Evolutionary conservation across 2,888 invertebrate species (phyloP).

Genomic region (Drosophila parthenogenetica): DNA sequence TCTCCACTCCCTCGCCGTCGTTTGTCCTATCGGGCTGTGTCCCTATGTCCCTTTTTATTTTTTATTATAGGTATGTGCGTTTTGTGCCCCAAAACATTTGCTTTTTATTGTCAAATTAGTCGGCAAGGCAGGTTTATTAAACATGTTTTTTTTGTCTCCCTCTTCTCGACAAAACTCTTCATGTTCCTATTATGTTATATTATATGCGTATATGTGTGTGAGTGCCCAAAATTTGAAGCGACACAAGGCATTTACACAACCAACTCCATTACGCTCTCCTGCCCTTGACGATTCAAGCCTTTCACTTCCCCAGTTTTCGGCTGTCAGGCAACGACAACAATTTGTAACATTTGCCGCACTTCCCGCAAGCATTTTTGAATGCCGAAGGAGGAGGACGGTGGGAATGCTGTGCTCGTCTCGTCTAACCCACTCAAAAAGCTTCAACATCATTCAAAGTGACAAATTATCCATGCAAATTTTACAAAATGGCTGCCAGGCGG

Average conservation of each 20-base stretch:
- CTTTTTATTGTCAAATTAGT: slow-evolving; percentile 78
- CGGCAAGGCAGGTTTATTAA: slow-evolving; percentile 77
- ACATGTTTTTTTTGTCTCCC: slow-evolving; percentile 44
- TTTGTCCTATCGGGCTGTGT: not conserved
- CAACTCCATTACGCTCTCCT: slow-evolving; percentile 49
- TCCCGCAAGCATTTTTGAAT: slow-evolving; percentile 73
- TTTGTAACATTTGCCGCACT: slow-evolving; percentile 79
- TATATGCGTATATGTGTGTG: slow-evolving; percentile 34
- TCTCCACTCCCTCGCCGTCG: not conserved
- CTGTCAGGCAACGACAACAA: slow-evolving; percentile 69
- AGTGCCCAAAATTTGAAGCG: slow-evolving; percentile 49
- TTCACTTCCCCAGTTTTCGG: not conserved
- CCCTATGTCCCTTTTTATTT: slow-evolving; percentile 39
- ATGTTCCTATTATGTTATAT: slow-evolving; percentile 63
- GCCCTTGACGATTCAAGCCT: slow-evolving; percentile 9
- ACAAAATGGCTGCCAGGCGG: slow-evolving; percentile 55
- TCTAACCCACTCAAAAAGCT: slow-evolving; percentile 73
- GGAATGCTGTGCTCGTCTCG: slow-evolving; percentile 24
- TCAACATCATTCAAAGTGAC: slow-evolving; percentile 80
- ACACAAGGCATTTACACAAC: slow-evolving; percentile 51
- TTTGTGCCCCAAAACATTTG: slow-evolving; percentile 52
- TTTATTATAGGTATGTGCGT: slow-evolving; percentile 30
- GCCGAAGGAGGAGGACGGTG: not conserved
- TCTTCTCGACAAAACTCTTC: slow-evolving; percentile 56
- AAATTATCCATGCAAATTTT: slow-evolving; percentile 81